These are phyloP conservation scores for Erpetoichthys calabaricus DNA, from an alignment of 2,797 vertebrate genomes.

Conservation along the genomic window DNA sequence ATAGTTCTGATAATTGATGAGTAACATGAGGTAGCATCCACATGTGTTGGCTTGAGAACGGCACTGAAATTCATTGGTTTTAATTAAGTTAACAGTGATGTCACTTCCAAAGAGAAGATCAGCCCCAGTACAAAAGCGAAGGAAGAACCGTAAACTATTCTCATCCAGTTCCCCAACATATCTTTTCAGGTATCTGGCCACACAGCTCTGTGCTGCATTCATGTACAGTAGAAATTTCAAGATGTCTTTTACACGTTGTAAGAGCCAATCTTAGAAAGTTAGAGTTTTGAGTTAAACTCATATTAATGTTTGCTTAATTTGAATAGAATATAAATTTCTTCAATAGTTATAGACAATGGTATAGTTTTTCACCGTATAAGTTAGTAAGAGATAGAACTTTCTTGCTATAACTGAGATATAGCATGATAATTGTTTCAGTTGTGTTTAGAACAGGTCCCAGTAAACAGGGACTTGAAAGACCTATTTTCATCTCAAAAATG, in stretches of 20 bases:
- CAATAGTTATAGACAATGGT: no score
- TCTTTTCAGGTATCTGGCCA: neutral
- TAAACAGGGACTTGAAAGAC: no score
- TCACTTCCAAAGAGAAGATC: conserved; percentile 5
- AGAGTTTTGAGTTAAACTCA: no score
- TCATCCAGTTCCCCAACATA: neutral
- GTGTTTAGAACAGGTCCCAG: no score
- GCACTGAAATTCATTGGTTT: conserved; percentile 14
- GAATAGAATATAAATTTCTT: no score
- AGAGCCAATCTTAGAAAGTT: no score
- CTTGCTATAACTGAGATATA: no score
- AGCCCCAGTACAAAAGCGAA: neutral
- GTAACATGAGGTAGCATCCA: conserved; percentile 10
- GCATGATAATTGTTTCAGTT: no score
- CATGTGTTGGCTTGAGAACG: conserved; percentile 14
- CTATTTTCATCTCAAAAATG: no score
- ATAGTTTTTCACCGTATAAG: no score
- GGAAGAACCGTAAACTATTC: neutral
- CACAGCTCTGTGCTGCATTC: neutral
- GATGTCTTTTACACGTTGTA: neutral
- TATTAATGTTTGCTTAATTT: no score
- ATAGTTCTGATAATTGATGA: conserved; percentile 13
- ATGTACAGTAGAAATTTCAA: neutral
- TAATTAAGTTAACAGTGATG: conserved; percentile 11
- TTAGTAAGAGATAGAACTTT: no score